Percentiles rank a stretch among this genome's conserved stretches.
Evolutionary conservation across 92 coral and sea anemone species (phyloP).

Genomic region (Anthopleura xanthogrammica): DNA sequence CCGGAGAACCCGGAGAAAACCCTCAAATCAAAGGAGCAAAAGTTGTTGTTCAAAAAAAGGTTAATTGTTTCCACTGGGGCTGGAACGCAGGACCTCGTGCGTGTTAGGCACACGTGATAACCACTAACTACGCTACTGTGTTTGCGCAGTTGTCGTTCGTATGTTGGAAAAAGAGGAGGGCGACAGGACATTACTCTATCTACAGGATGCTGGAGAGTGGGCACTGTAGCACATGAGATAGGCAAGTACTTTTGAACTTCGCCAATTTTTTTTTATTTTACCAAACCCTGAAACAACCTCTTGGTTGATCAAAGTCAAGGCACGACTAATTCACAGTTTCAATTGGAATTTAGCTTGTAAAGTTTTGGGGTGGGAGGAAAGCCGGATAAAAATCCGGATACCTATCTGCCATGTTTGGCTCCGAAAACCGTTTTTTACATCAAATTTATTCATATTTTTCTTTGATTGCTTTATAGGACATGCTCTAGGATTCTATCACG

Average conservation of each 20-base stretch:
- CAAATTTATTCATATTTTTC: neutral
- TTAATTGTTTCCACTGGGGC: too few species aligned
- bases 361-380: too few species aligned
- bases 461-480: neutral
- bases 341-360: too few species aligned
- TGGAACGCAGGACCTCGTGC: too few species aligned
- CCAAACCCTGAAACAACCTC: neutral
- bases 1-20: too few species aligned
- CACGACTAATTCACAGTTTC: too few species aligned
- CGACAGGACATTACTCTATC: constrained; percentile 10
- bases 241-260: neutral
- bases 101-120: too few species aligned
- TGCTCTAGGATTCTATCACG: constrained; percentile 28
- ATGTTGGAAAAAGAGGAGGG: constrained; percentile 23
- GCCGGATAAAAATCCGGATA: neutral
- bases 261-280: neutral
- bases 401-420: too few species aligned
- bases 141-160: constrained; percentile 13
- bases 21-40: too few species aligned
- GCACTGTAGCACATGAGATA: constrained; percentile 25
- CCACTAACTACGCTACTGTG: neutral
- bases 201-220: constrained; percentile 21
- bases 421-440: neutral
- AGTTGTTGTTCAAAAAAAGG: too few species aligned
- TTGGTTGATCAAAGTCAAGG: too few species aligned